A percentile compares a stretch with the other conserved stretches of the same genome.
phyloP scores from a whole-genome alignment of 1,140 invertebrate species.

The Globodera rostochiensis region DNA sequence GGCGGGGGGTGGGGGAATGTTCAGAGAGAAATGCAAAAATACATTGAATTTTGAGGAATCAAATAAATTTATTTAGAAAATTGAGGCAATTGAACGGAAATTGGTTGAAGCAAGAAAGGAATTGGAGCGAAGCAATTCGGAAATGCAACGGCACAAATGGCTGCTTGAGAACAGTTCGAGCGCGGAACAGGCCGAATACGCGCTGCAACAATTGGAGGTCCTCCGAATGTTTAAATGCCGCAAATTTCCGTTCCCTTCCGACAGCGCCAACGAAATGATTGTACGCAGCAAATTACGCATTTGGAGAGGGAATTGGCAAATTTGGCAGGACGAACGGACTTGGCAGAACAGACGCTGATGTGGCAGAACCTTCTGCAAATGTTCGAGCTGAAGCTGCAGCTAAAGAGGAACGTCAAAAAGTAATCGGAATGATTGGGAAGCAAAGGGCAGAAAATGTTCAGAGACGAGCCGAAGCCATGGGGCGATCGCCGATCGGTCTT shows the following conservation, averaged over 20 bases:
- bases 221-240: neutral
- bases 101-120: constrained; percentile 22
- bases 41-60: neutral
- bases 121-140: constrained; percentile 31
- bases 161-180: constrained; percentile 36
- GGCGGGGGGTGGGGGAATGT: neutral
- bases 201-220: constrained; percentile 28
- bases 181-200: constrained; percentile 24
- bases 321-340: constrained; percentile 7
- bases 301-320: constrained; percentile 28
- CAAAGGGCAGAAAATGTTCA: neutral
- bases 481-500: constrained; percentile 18
- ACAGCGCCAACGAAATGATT: constrained; percentile 30
- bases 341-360: constrained; percentile 46
- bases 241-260: neutral
- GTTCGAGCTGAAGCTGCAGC: constrained; percentile 43
- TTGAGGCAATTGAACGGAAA: constrained; percentile 33
- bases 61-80: constrained; percentile 21
- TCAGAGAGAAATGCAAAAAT: neutral
- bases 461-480: constrained; percentile 26
- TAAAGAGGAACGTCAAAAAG: constrained; percentile 17
- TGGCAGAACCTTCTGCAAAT: constrained; percentile 49
- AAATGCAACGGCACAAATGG: constrained; percentile 40
- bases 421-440: neutral
- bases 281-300: constrained; percentile 33